These are phyloP conservation scores for Rissa tridactyla DNA, from an alignment of 2,113 vertebrate genomes.

Conservation along the genomic window DNA sequence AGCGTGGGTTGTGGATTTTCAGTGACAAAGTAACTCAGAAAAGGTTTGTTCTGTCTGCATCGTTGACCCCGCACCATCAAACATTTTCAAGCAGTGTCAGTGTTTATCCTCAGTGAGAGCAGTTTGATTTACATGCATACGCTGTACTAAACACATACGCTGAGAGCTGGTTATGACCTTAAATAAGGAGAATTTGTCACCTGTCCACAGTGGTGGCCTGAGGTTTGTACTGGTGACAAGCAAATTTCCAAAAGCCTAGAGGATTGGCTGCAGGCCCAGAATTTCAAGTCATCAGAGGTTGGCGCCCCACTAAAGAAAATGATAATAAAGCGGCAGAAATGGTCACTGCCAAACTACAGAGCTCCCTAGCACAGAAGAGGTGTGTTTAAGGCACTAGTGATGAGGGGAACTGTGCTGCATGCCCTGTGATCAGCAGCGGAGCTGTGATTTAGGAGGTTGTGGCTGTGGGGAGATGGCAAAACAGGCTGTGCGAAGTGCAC, in stretches of 20 bases:
- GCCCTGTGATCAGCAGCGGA: not conserved
- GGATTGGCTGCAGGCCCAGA: slow-evolving; percentile 9
- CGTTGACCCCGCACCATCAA: not conserved
- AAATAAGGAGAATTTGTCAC: slow-evolving; percentile 11
- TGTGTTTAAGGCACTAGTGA: not conserved
- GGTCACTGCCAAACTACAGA: not conserved
- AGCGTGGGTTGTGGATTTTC: not conserved
- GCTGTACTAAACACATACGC: not conserved
- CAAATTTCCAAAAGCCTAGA: not conserved
- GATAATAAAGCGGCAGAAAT: not conserved
- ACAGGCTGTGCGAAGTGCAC: not conserved
- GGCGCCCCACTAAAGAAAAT: not conserved
- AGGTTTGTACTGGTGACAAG: slow-evolving; percentile 3
- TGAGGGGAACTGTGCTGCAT: not conserved
- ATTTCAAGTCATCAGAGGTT: not conserved
- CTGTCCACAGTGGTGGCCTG: not conserved
- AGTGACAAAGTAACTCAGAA: not conserved
- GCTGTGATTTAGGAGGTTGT: not conserved
- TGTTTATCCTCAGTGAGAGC: not conserved
- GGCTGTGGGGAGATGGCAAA: not conserved
- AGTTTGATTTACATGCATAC: not conserved
- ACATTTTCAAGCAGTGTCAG: not conserved
- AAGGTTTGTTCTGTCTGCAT: not conserved
- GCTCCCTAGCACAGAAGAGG: not conserved
- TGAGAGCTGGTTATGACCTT: not conserved